These are phyloP conservation scores for Clarias platycephalus DNA, from an alignment of 2,797 vertebrate species.

Conservation along the genomic window DNA sequence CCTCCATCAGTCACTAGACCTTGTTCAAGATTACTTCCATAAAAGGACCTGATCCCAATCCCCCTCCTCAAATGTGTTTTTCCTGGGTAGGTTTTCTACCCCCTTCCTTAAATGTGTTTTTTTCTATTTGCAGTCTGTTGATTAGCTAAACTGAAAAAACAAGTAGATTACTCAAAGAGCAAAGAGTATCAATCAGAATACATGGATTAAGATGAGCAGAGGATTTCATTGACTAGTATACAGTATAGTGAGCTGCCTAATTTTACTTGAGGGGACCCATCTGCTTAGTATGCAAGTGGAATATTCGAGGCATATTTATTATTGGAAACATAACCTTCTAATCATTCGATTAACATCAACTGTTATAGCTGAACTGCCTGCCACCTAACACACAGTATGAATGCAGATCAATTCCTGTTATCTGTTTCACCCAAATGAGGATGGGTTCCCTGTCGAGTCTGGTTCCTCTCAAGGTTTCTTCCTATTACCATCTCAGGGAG, in stretches of 20 bases:
- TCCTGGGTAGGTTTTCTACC: neutral
- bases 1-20: conserved; percentile 25
- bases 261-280: conserved; percentile 40
- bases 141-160: neutral
- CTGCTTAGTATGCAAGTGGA: conserved; percentile 32
- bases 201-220: neutral
- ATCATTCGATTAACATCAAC: too few relatives aligned
- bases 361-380: too few relatives aligned
- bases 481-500: too few relatives aligned
- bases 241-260: conserved; percentile 18
- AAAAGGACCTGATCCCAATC: conserved; percentile 65
- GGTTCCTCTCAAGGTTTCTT: too few relatives aligned
- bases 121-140: conserved; percentile 43
- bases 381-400: too few relatives aligned
- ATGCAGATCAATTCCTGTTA: too few relatives aligned
- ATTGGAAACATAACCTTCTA: conserved; percentile 13
- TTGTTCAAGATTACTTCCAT: conserved; percentile 59
- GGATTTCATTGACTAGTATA: conserved; percentile 27
- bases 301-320: conserved; percentile 29
- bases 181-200: neutral
- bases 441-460: too few relatives aligned
- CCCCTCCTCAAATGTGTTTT: neutral
- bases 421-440: too few relatives aligned
- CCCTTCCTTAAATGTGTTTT: conserved; percentile 50
- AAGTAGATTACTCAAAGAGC: neutral